These are phyloP conservation scores for Parapristionchus giblindavisi DNA, from an alignment of 2,888 invertebrate species.

Conservation along the genomic window DNA sequence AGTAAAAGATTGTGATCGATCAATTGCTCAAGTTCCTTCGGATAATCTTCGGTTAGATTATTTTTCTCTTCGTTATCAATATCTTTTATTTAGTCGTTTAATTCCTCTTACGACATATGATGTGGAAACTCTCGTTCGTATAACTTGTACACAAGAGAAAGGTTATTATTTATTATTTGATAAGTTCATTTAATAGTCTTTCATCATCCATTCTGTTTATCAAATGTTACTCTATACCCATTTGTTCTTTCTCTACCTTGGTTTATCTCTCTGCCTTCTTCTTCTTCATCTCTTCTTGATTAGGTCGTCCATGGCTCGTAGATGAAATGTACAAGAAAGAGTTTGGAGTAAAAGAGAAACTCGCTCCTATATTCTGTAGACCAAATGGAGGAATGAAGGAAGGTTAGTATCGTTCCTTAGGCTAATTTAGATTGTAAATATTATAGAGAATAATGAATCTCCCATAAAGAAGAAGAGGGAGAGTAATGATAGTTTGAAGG, in stretches of 20 bases:
- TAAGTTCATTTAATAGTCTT: too few relatives aligned
- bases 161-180: not conserved
- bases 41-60: not conserved
- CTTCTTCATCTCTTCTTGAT: too few relatives aligned
- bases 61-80: not conserved
- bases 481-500: slow-evolving; percentile 34
- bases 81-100: not conserved
- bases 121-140: not conserved
- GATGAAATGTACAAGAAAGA: slow-evolving; percentile 29
- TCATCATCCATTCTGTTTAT: too few relatives aligned
- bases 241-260: too few relatives aligned
- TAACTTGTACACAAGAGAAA: not conserved
- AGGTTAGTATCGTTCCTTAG: not conserved
- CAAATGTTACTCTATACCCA: too few relatives aligned
- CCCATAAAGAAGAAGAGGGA: slow-evolving; percentile 13
- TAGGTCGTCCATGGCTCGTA: not conserved
- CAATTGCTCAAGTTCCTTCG: not conserved
- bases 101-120: not conserved
- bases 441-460: not conserved
- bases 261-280: too few relatives aligned
- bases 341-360: slow-evolving; percentile 17
- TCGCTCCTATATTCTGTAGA: slow-evolving; percentile 34
- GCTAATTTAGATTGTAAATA: slow-evolving; percentile 13
- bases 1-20: not conserved
- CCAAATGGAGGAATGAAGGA: slow-evolving; percentile 7